Evolutionary conservation across 2,797 vertebrate genomes (phyloP), one percentile per base, ranked within the genome.

Genomic region (Margarornis squamiger): DNA sequence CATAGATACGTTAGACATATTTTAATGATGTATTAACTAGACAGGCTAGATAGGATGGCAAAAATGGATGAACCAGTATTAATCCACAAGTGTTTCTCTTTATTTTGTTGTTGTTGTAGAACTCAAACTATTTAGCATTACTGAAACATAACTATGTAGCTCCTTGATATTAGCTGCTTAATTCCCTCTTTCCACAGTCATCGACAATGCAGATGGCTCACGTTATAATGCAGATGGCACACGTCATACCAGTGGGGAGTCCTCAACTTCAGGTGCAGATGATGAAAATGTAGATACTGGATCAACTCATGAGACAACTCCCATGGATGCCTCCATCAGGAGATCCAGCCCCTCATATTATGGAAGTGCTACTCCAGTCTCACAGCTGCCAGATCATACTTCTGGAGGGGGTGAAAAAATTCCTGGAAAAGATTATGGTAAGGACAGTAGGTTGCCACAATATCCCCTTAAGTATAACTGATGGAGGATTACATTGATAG

Each of bases 131-230:
- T 68, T 45, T 62, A 83, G 38, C 49, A 46, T 39, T 75, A 63
- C 24, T 83, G 39, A 76, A 68, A 76, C 59, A 2, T 0, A 52
- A 9, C 32, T 74, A 4, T 30, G 46, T 46, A 41, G 13, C 14
- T 32, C 19, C 46, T 27, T 66, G 32, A 27, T 58, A 7, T 21
- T 7, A 74, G 49, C 39, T 55, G 10, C 83, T 61, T 34, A 9
- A 38, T 74, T 94, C 70, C 43, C 45, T 83, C 4, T 97, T 54
- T 92, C 73, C 22, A 20, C 88, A 98, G 98, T 95, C 34, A 98
- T 98, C 45, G 97, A 97, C 55, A 98, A 98, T 18, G 95, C 95
- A 0, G 98, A 98, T 6, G 98, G 98, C 41, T 98, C 98, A 41
- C 95, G 63, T 3, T 98, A 94, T 11, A 86, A 58, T 23, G 38